Base-by-base conservation (phyloP, 2,888 invertebrate species). In the Junonia oenone region DNA sequence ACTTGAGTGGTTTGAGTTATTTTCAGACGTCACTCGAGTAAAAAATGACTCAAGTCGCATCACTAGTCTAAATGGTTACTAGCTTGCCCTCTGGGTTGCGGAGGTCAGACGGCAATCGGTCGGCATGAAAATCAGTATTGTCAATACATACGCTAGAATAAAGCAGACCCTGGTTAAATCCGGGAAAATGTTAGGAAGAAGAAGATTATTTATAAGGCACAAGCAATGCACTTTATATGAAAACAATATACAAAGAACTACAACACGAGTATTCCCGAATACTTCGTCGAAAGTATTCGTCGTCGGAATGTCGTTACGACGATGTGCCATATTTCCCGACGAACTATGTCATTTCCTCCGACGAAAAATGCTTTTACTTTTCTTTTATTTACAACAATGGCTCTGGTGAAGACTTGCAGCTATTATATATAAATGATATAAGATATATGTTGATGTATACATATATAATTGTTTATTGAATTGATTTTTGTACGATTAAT, bases 311-410 rank as follows among this genome's bases (percentile, higher is more conserved):
- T 45, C 45, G 45, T 55, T 38, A 51, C 55, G 53, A 53, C 54
- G 49, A 55, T 35, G 45, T 51, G 45, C 50, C 55, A 46, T 51
- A 55, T 55, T 43, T 47, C 47, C 51, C 45, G 29, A 22, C n/a
- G 26, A 50, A 55, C 50, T 55, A 55, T 55, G 50, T 27, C 45
- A 51, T 55, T 51, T 55, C 40, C 53, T 33, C 22, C 47, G 19
- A 35, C 46, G 53, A 54, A 48, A 54, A 45, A 54, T 48, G 46
- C 47, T 48, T 48, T 48, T 40, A 54, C 53, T 48, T 53, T 54
- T 38, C 47, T 54, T 37, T 54, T 54, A 54, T 54, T 54, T 47
- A 54, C 40, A 40, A 54, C 53, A 47, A 47, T 48, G 33, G 29
- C 43, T 26, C 8, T 5, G 37, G 46, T 22, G 53, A 47, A 31